Evolutionary conservation across 2,888 invertebrate genomes (phyloP), one percentile per base, ranked within the genome.

Genomic region (Clivina fossor): DNA sequence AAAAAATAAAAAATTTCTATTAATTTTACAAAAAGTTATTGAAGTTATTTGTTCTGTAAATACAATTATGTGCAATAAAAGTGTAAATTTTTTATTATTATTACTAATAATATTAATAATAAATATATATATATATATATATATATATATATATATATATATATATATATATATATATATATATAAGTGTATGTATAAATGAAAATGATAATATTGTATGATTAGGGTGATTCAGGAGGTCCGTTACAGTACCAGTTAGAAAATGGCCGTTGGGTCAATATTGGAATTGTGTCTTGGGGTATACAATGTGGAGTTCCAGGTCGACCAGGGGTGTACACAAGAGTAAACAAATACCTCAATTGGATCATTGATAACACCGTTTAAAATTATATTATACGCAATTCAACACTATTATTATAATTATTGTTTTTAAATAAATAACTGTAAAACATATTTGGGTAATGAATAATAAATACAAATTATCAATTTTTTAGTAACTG

Each of bases 161-260:
- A n/a, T n/a, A n/a, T n/a, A n/a, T n/a, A n/a, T n/a, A n/a, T n/a
- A n/a, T n/a, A n/a, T n/a, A n/a, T n/a, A n/a, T n/a, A n/a, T n/a
- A n/a, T n/a, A n/a, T n/a, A n/a, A n/a, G n/a, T n/a, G n/a, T n/a
- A n/a, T n/a, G n/a, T n/a, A n/a, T n/a, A n/a, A n/a, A n/a, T n/a
- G n/a, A n/a, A n/a, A n/a, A n/a, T n/a, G n/a, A n/a, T n/a, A n/a
- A n/a, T n/a, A n/a, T n/a, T n/a, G n/a, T n/a, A n/a, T n/a, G n/a
- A n/a, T n/a, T n/a, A 88, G 88, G 90, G 90, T 7, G 90, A 92
- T 71, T 90, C 74, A n/a, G 92, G 92, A 8, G 93, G 93, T 1
- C 92, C 93, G 0, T 72, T 93, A 26, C 78, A 91, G 73, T 79
- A 85, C 64, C 87, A 87, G 69, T 74, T 88, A 66, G 75, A 81